Evolutionary conservation across 2,888 invertebrate genomes (phyloP), one percentile per base, ranked within the genome.

Genomic region (Epiperipatus broadwayi): DNA sequence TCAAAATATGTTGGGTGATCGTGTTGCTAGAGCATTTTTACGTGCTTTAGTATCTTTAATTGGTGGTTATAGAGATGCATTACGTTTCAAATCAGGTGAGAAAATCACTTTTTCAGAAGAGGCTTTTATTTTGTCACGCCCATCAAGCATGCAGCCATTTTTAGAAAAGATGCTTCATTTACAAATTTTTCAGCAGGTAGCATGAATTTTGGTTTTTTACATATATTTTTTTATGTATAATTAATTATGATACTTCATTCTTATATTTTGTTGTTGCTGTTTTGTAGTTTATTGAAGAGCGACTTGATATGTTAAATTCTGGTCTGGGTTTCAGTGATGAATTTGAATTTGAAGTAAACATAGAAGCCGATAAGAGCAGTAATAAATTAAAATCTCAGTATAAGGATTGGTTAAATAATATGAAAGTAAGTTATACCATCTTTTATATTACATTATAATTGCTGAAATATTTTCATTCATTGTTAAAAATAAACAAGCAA

Each of bases 281-380:
- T n/a, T 56, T 64, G 33, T 61, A 85, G 79, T 89, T 95, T 58
- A 81, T 95, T 52, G 89, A 91, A 54, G 91, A 89, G 60, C 70
- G 93, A 49, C 64, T 93, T 48, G 78, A 81, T 49, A 74, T 87
- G 68, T 68, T 93, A 45, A 91, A 89, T 57, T 75, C 78, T n/a
- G 91, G 93, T 0, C 67, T 77, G 41, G 84, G 87, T 0, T 84
- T 85, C 57, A 78, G 78, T 22, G 93, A 95, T 58, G 84, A 91
- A 55, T 95, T 95, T 60, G 93, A 95, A 61, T 69, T 77, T 53
- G 91, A 93, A 60, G 77, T 73, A 41, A 77, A 69, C 58, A 70
- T 68, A 46, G 71, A 73, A 53, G 70, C 71, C 4, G 73, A 73
- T 46, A 70, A 70, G 56, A 54, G 52, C 40, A 52, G 53, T 16